A percentile compares a stretch with the other conserved stretches of the same genome.
Conservation (phyloP, 2,113 vertebrate species). For the Notothenia rossii region DNA sequence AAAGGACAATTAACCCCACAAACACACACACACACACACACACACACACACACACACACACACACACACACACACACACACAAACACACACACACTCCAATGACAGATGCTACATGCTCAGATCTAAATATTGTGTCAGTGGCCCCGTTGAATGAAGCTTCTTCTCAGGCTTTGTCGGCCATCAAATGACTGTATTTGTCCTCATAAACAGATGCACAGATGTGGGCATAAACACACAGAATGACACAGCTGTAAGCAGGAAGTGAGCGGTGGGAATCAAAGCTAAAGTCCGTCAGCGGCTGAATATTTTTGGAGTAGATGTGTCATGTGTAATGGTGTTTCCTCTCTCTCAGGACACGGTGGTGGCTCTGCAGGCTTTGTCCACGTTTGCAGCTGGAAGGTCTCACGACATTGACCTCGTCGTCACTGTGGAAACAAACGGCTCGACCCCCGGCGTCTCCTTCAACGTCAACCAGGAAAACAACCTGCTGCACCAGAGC, state of each 20-base stretch:
- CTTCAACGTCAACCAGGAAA: slow-evolving; percentile 83
- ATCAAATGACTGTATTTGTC: background rate
- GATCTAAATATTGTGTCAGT: slow-evolving; percentile 18
- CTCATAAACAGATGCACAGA: slow-evolving; percentile 6
- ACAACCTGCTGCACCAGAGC: slow-evolving; percentile 86
- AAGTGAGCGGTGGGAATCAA: slow-evolving; percentile 33
- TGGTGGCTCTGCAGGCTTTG: slow-evolving; percentile 91
- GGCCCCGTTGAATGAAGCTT: background rate
- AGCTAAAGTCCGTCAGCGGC: slow-evolving; percentile 8
- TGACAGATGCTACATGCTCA: slow-evolving; percentile 20
- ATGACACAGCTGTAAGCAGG: slow-evolving; percentile 24
- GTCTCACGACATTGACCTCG: slow-evolving; percentile 72
- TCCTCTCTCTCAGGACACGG: slow-evolving; percentile 85
- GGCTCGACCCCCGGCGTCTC: slow-evolving; percentile 33
- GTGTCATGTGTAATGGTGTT: background rate
- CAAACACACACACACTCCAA: no score
- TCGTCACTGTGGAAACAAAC: slow-evolving; percentile 66
- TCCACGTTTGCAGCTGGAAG: slow-evolving; percentile 80
- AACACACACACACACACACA: background rate
- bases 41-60: no score
- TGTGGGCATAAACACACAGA: background rate
- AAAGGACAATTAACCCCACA: no score
- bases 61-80: no score
- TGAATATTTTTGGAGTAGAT: background rate
- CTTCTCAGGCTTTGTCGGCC: slow-evolving; percentile 6